Evolutionary conservation across 2,888 invertebrate genomes (phyloP).

Genomic region (Syrphus vitripennis): DNA sequence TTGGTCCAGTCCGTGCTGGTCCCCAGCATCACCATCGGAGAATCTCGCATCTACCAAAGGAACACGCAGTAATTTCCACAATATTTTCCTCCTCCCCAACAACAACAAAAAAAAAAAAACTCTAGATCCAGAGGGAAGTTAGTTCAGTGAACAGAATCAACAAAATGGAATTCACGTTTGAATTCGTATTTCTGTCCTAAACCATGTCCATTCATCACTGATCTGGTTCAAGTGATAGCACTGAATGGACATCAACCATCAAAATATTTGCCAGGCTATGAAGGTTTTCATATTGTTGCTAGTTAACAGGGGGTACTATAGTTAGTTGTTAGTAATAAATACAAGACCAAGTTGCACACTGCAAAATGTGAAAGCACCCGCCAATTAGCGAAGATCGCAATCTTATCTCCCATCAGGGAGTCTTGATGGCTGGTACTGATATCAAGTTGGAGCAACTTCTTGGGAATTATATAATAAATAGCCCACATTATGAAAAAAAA

Average conservation of each 20-base stretch:
- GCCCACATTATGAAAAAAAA: no score
- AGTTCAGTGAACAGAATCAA: background rate
- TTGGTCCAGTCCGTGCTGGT: background rate
- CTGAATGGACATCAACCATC: conserved; percentile 24
- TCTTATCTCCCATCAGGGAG: conserved; percentile 52
- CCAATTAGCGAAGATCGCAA: conserved; percentile 58
- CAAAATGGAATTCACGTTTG: conserved; percentile 35
- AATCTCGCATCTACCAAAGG: conserved; percentile 1
- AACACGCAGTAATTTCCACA: conserved; percentile 39
- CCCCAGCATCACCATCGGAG: background rate
- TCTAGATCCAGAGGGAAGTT: background rate
- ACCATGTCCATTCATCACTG: conserved; percentile 46
- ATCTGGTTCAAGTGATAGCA: conserved; percentile 53
- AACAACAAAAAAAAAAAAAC: no score
- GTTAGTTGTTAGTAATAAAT: no score
- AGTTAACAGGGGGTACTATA: background rate
- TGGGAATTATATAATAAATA: background rate
- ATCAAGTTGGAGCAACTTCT: background rate
- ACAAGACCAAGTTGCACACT: background rate
- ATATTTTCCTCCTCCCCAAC: conserved; percentile 14
- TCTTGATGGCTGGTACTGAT: background rate
- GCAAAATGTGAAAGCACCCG: conserved; percentile 49
- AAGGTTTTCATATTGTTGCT: background rate
- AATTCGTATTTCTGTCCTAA: conserved; percentile 20
- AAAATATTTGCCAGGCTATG: conserved; percentile 12